Percentiles rank a stretch among this genome's conserved stretches.
Conservation (phyloP, 2,797 vertebrate species). For the Enteromius unitaeniatus region DNA sequence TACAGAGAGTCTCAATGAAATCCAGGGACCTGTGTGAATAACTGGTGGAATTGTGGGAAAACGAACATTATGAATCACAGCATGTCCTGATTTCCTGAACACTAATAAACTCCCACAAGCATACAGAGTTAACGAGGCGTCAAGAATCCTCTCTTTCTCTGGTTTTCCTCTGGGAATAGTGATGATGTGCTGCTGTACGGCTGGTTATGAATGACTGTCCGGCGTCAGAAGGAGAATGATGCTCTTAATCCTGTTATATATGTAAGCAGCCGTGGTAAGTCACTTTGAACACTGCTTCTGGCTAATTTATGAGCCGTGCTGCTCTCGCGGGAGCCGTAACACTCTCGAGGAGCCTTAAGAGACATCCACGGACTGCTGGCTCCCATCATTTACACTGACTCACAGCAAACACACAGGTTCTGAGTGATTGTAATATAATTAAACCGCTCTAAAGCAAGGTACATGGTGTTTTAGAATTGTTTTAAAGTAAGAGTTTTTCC, state of each 20-base stretch:
- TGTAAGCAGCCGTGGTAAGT: conserved; percentile 34
- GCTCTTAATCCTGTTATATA: conserved; percentile 52
- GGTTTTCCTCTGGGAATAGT: conserved; percentile 3
- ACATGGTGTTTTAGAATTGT: no score
- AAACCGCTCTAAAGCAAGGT: no score
- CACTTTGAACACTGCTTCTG: conserved; percentile 44
- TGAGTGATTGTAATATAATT: not conserved
- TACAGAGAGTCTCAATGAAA: no score
- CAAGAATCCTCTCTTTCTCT: not conserved
- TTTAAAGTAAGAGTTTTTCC: not conserved
- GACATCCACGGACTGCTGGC: conserved; percentile 2
- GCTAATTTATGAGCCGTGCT: conserved; percentile 34
- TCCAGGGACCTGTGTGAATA: not conserved
- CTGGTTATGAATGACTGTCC: conserved; percentile 44
- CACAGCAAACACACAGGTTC: not conserved
- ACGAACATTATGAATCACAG: not conserved
- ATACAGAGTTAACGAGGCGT: not conserved
- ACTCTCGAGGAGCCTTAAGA: conserved; percentile 32
- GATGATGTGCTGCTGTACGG: not conserved
- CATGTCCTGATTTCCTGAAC: not conserved
- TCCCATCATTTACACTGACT: conserved; percentile 22
- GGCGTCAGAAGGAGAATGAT: conserved; percentile 48
- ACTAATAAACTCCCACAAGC: not conserved
- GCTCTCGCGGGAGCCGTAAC: conserved; percentile 47
- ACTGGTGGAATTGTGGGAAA: not conserved